Base-by-base conservation (phyloP, 1,140 invertebrate species). In the Halictus rubicundus region DNA sequence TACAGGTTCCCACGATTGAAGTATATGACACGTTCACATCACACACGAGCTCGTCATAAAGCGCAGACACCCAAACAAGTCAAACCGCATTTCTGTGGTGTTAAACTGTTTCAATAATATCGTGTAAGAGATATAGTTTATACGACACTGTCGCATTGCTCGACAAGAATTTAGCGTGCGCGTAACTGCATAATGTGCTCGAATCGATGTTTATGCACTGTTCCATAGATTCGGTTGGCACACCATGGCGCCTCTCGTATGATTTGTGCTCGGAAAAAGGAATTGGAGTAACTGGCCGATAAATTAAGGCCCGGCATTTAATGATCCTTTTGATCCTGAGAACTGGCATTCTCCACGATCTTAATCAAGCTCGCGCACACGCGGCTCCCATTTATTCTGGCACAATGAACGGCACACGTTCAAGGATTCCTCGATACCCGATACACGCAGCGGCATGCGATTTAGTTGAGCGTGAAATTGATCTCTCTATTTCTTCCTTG, bases 401-500 rank as follows among this genome's bases (percentile, higher is more conserved):
- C n/a, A 65, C 37, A 74, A 74, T 82, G 61, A 79, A 76, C 21
- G 42, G 46, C 25, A 42, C 68, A 52, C 54, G 32, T 68, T 82
- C 75, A 69, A 74, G 46, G 76, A 83, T 74, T 80, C 74, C 46
- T 46, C 66, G 71, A 79, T 74, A 59, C 14, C 10, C 63, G 49
- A 78, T 68, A 66, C 66, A 39, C 63, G 39, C 39, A 23, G 9
- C 14, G 21, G 23, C 68, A 57, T 27, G 69, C 27, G 52, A 80
- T 68, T 84, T 83, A 83, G 65, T 80, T 83, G 60, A 80, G 83
- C 81, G 60, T 84, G 81, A 84, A 83, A 84, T 84, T 83, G 83
- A 69, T 84, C 61, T 42, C 69, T 59, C 69, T 54, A 70, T 84
- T 75, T 74, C 75, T 27, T 46, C 16, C 32, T 21, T 25, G 42